Base-by-base conservation (phyloP, 2,113 vertebrate genomes). In the Siphamia tubifer region DNA sequence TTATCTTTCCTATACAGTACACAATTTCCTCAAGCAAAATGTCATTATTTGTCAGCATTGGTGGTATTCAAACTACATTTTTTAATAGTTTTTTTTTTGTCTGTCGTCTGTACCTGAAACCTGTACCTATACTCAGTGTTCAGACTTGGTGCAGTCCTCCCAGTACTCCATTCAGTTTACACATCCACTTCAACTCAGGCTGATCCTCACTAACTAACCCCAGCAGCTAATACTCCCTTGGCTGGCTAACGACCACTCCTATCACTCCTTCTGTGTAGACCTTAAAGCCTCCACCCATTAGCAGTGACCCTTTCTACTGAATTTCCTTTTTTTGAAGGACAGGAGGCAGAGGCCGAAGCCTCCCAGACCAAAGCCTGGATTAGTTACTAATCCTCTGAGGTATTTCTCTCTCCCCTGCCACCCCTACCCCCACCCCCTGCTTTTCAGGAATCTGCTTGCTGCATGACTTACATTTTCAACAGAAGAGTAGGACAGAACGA, bases 351-450 rank as follows among this genome's bases (percentile, higher is more conserved):
- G 77, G 69, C 74, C 83, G 70, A 42, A 74, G 69, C 45, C 66
- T 87, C 51, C 68, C 43, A 53, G 67, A 81, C 82, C 84, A 79
- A 78, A 83, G 79, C 77, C 69, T 75, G 85, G 85, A 87, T 89
- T 86, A 87, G 74, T 84, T 66, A 74, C 83, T 89, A 86, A 89
- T 89, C 83, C 87, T 79, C 51, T 12, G 56, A 81, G 79, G 83
- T 81, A 83, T 84, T 89, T 83, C 67, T 79, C 49, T 53, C 54
- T 53, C 77, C 47, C 34, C 28, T 49, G 39, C 39, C 35, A 38
- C 61, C 70, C 58, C 77, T 43, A 30, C 28, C 44, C 34, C 39
- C 35, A 38, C 61, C 70, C 58, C 47, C 21, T 57, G 71, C 78
- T 79, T 81, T 87, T 81, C 70, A 84, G 76, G 79, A 86, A 84